Percentiles rank a stretch among this genome's conserved stretches.
Conservation (phyloP, 1,140 invertebrate species). For the Muscidifurax raptorellus region DNA sequence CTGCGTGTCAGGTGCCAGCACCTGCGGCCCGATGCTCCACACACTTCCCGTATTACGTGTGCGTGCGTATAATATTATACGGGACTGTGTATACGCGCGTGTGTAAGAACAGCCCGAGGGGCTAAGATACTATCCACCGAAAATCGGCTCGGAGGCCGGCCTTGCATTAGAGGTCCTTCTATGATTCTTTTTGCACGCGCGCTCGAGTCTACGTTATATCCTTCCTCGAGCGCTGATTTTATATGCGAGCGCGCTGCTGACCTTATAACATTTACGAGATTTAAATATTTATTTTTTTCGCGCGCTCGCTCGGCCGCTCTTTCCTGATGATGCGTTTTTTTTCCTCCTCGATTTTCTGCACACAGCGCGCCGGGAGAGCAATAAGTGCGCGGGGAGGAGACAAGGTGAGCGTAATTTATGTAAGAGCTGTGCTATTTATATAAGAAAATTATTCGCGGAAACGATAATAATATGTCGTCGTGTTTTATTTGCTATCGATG, state of each 20-base stretch:
- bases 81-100: too few relatives aligned
- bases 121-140: not conserved
- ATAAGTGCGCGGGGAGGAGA: not conserved
- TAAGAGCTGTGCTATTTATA: slow-evolving; percentile 30
- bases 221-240: slow-evolving; percentile 9
- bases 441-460: slow-evolving; percentile 41
- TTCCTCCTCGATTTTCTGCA: not conserved
- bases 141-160: not conserved
- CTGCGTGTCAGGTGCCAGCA: slow-evolving; percentile 48
- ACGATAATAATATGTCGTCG: not conserved
- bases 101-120: too few relatives aligned
- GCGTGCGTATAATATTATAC: too few relatives aligned
- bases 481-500: not conserved
- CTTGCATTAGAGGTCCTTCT: not conserved
- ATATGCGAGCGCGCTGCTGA: slow-evolving; percentile 19
- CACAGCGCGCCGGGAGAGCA: not conserved
- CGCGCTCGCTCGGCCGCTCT: not conserved
- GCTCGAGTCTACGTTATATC: not conserved
- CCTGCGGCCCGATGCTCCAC: slow-evolving; percentile 23
- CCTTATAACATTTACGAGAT: slow-evolving; percentile 50
- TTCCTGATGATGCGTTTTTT: slow-evolving; percentile 8
- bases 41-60: not conserved
- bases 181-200: not conserved
- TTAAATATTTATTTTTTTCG: slow-evolving; percentile 40
- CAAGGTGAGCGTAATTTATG: slow-evolving; percentile 39